phyloP scores from a whole-genome alignment of 2,113 vertebrate species.

The Gadus chalcogrammus region DNA sequence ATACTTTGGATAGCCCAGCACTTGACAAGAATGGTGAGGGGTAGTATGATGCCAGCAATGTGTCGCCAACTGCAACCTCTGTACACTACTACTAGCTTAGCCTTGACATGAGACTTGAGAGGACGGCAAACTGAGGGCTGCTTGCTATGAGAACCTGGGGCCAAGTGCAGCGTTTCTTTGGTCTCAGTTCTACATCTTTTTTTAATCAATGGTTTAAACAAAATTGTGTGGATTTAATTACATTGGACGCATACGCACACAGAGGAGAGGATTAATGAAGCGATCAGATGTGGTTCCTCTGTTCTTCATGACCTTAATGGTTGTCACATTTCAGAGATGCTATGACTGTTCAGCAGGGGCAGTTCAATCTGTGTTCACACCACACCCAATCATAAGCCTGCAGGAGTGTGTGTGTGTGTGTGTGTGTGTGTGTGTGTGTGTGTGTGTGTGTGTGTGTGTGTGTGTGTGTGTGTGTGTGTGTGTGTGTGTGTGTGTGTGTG shows the following conservation, averaged over 20 bases:
- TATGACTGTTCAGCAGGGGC: conserved; percentile 9
- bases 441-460: not conserved
- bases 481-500: too few relatives aligned
- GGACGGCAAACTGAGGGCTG: conserved; percentile 1
- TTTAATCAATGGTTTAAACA: too few relatives aligned
- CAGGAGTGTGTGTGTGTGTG: conserved; percentile 2
- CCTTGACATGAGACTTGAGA: conserved; percentile 5
- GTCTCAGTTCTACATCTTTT: too few relatives aligned
- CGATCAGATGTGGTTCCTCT: conserved; percentile 19
- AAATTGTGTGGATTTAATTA: too few relatives aligned
- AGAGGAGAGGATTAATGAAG: conserved; percentile 20
- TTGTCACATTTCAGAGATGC: conserved; percentile 4
- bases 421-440: conserved; percentile 10
- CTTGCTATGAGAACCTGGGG: too few relatives aligned
- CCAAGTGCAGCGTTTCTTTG: too few relatives aligned
- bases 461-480: not conserved
- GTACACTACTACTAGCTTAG: conserved; percentile 20
- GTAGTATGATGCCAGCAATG: conserved; percentile 20
- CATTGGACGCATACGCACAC: not conserved
- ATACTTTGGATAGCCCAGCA: conserved; percentile 16
- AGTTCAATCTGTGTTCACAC: conserved; percentile 47
- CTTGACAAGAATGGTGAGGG: conserved; percentile 33
- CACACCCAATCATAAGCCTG: conserved; percentile 33
- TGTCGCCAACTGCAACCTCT: conserved; percentile 15
- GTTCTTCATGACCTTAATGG: conserved; percentile 22